phyloP scores from a whole-genome alignment of 2,113 vertebrate genomes.

The Nanorana parkeri region DNA sequence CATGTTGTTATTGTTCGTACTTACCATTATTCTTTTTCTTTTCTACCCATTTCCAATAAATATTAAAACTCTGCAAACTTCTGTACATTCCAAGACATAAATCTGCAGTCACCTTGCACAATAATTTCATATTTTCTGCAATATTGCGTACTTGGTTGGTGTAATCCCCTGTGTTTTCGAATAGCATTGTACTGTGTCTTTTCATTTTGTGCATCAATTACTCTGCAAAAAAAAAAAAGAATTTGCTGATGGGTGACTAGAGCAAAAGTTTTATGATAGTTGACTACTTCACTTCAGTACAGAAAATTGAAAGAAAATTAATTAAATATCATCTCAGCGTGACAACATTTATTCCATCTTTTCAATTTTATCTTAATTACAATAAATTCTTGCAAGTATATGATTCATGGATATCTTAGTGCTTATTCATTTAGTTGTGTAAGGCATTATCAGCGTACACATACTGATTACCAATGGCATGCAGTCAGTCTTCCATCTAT shows the following conservation, averaged over 20 bases:
- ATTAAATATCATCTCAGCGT: slow-evolving; percentile 37
- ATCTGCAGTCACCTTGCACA: slow-evolving; percentile 46
- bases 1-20: slow-evolving; percentile 23
- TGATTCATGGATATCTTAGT: slow-evolving; percentile 29
- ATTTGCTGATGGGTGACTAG: slow-evolving; percentile 41
- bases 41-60: slow-evolving; percentile 10
- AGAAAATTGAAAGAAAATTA: slow-evolving; percentile 41
- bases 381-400: slow-evolving; percentile 45
- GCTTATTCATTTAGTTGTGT: slow-evolving; percentile 21
- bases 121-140: slow-evolving; percentile 47
- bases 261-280: slow-evolving; percentile 48
- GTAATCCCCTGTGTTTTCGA: slow-evolving; percentile 42
- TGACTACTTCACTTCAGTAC: slow-evolving; percentile 34
- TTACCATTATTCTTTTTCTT: slow-evolving; percentile 3
- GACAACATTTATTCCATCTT: slow-evolving; percentile 27
- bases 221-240: slow-evolving; percentile 34
- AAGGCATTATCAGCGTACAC: slow-evolving; percentile 7
- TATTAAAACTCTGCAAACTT: slow-evolving; percentile 21
- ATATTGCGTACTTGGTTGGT: slow-evolving; percentile 36
- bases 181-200: slow-evolving; percentile 51
- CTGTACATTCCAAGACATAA: slow-evolving; percentile 33
- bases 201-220: slow-evolving; percentile 57
- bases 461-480: slow-evolving; percentile 40
- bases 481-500: slow-evolving; percentile 25
- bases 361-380: slow-evolving; percentile 43